These are phyloP conservation scores for Pseudopodoces humilis DNA, from an alignment of 2,113 vertebrate genomes.

Conservation along the genomic window DNA sequence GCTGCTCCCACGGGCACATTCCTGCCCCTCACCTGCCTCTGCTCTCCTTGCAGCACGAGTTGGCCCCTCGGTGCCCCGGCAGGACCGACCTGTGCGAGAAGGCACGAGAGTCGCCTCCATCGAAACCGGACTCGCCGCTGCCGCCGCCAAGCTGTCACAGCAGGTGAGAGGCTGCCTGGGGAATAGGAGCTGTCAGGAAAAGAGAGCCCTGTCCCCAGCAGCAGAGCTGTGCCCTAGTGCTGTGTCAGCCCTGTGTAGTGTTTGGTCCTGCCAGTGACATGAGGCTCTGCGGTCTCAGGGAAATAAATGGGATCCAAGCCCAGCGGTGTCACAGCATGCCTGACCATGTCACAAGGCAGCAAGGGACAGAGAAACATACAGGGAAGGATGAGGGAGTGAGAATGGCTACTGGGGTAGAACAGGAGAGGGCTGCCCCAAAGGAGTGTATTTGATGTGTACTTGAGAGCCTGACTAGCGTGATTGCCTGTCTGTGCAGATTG, in stretches of 20 bases:
- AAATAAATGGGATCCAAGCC: not conserved
- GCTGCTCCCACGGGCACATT: rapidly evolving
- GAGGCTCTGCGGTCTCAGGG: not conserved
- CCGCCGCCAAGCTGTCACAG: constrained; percentile 94
- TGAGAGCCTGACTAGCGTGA: not conserved
- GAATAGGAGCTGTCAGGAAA: not conserved
- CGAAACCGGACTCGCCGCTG: constrained; percentile 92
- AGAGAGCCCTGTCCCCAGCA: not conserved
- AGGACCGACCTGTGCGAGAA: constrained; percentile 94
- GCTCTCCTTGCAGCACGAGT: constrained; percentile 85
- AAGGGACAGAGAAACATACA: not conserved
- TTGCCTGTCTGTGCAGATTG: not conserved
- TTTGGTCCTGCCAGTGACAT: not conserved
- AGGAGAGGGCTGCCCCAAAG: not conserved
- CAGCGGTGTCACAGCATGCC: not conserved
- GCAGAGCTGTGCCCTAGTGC: not conserved
- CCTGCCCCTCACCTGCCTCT: not conserved
- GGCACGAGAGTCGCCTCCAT: constrained; percentile 97
- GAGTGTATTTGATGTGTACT: not conserved
- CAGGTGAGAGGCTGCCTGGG: constrained; percentile 80
- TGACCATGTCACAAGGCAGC: rapidly evolving
- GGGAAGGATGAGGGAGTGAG: not conserved
- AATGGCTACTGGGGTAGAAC: not conserved
- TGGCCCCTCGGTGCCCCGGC: constrained; percentile 91
- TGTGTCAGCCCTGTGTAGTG: not conserved